Evolutionary conservation across 2,888 invertebrate genomes (phyloP), one percentile per base, ranked within the genome.

Genomic region (Thalpophila matura): DNA sequence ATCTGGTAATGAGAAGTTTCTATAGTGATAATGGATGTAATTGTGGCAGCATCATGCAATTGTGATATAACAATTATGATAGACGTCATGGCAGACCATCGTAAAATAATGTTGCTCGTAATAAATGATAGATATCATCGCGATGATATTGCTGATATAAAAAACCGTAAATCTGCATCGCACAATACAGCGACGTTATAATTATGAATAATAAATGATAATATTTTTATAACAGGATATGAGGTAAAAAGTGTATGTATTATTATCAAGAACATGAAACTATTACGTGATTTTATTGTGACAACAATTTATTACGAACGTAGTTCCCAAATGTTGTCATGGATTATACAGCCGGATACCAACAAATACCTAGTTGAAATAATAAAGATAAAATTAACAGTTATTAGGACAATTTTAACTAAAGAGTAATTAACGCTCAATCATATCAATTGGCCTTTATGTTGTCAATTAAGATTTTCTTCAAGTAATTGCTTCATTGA

Each of bases 1-100:
- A 77, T 77, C 77, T 31, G 42, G 24, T 59, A 62, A 73, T 73
- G 56, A 62, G 53, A 40, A 49, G 53, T 66, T 66, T 67, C 72
- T 70, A 56, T 50, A 42, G 54, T 45, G 40, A 31, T 64, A 51
- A 60, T 57, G 1, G 51, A 64, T 62, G 22, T 55, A 54, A 64
- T 78, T 33, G 29, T 43, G 22, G 49, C 38, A 47, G 63, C 49
- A 56, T 75, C 76, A 75, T 61, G 71, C 79, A 54, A 61, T 57
- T 54, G 50, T 67, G 58, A 59, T 77, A 63, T 43, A 75, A 56
- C 38, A 50, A 74, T 59, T 55, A 56, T 42, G 40, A 53, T 43
- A 59, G 24, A 53, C 60, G 42, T 59, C 74, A 74, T 47, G 20
- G 24, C 24, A 27, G 22, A 22, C 22, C 40, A 57, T 42, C 42